A percentile compares a stretch with the other conserved stretches of the same genome.
These are phyloP conservation scores for Machaerirhynchus nigripectus DNA, from an alignment of 2,113 vertebrate species.

Conservation along the genomic window DNA sequence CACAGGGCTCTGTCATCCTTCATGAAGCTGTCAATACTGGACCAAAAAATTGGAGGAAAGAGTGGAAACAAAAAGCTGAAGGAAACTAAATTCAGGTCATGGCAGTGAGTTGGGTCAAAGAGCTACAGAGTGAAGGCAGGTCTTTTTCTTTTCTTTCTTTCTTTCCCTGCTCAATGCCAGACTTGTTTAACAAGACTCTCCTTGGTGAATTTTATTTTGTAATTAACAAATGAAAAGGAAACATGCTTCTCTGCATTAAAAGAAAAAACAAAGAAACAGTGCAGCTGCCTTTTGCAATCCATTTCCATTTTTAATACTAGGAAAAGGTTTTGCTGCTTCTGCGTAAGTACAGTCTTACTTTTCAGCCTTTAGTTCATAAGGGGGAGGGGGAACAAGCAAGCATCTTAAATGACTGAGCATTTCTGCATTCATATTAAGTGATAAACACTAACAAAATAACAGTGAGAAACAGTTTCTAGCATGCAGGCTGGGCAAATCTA, in stretches of 20 bases:
- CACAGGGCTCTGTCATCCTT: not conserved
- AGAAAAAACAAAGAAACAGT: not conserved
- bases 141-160: not conserved
- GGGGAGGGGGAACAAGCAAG: fast-evolving
- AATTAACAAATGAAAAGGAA: slow-evolving; percentile 9
- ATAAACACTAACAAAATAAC: not conserved
- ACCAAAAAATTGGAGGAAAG: not conserved
- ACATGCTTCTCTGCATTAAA: not conserved
- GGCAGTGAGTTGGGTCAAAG: not conserved
- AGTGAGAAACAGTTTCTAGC: not conserved
- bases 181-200: not conserved
- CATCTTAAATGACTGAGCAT: not conserved
- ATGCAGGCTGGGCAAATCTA: not conserved
- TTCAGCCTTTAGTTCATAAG: not conserved
- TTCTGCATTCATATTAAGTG: not conserved
- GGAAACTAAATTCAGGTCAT: not conserved
- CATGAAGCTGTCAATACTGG: not conserved
- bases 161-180: not conserved
- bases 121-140: not conserved
- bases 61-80: not conserved
- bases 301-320: not conserved
- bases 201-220: not conserved
- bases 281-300: not conserved
- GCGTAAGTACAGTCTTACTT: not conserved
- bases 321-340: not conserved